Conservation (phyloP, 2,113 vertebrate species). For the Chaetorhynchus papuensis region DNA sequence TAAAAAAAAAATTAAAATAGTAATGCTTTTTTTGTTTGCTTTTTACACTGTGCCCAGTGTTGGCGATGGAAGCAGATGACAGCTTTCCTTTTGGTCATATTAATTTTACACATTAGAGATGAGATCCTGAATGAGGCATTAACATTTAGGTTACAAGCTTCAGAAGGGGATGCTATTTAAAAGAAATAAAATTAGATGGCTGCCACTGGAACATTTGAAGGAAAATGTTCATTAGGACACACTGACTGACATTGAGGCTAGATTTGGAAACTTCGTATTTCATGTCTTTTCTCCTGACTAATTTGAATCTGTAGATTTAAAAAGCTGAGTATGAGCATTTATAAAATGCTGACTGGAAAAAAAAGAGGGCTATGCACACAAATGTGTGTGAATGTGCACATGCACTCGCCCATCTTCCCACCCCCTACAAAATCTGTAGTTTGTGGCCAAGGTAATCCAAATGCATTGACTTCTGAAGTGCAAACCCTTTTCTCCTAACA, state of each 20-base stretch:
- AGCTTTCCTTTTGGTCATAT: not conserved
- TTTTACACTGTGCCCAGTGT: not conserved
- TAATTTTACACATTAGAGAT: not conserved
- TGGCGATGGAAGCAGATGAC: not conserved
- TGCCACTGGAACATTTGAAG: not conserved
- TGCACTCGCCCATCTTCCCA: not conserved
- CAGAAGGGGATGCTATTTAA: not conserved
- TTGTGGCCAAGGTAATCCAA: not conserved
- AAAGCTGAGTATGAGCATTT: not conserved
- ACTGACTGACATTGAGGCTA: not conserved
- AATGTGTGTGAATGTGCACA: fast-evolving
- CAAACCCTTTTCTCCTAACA: not conserved
- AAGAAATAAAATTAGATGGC: not conserved
- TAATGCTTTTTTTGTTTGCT: not conserved
- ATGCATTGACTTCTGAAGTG: not conserved
- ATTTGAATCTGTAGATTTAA: not conserved
- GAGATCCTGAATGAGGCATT: not conserved
- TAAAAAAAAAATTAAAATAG: not conserved
- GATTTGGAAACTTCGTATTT: not conserved
- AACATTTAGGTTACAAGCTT: not conserved
- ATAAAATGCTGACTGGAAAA: not conserved
- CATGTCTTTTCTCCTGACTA: not conserved
- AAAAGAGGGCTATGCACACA: not conserved
- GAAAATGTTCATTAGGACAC: not conserved
- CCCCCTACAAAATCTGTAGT: not conserved